phyloP scores from a whole-genome alignment of 2,888 invertebrate species.

The Xestia rhomboidea region DNA sequence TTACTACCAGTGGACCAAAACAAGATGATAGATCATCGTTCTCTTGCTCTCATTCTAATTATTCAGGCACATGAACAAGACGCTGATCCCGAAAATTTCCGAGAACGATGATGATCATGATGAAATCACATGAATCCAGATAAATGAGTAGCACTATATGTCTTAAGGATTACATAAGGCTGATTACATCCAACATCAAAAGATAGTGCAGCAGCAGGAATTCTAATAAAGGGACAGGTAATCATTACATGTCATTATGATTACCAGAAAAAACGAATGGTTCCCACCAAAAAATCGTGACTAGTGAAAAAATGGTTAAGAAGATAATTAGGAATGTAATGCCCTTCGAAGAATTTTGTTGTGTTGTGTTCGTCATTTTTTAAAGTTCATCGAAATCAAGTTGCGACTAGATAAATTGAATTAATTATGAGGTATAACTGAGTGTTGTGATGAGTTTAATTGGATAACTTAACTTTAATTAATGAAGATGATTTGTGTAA shows the following conservation, averaged over 20 bases:
- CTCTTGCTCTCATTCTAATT: neutral
- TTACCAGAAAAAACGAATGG: slow-evolving; percentile 67
- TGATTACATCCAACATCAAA: slow-evolving; percentile 40
- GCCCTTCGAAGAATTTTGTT: slow-evolving; percentile 63
- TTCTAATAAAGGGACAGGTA: slow-evolving; percentile 60
- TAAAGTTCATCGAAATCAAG: slow-evolving; percentile 46
- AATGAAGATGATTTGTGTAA: slow-evolving; percentile 13
- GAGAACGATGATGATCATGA: neutral
- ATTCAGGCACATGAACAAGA: neutral
- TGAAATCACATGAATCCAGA: neutral
- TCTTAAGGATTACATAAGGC: slow-evolving; percentile 39
- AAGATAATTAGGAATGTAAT: slow-evolving; percentile 70
- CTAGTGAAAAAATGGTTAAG: slow-evolving; percentile 68
- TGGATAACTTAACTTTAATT: slow-evolving; percentile 6
- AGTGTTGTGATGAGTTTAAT: slow-evolving; percentile 21
- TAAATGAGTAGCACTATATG: slow-evolving; percentile 19
- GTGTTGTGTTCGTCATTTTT: slow-evolving; percentile 53
- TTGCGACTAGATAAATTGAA: slow-evolving; percentile 45
- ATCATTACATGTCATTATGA: slow-evolving; percentile 74
- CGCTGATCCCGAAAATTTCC: neutral
- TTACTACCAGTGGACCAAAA: neutral
- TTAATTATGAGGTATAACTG: slow-evolving; percentile 39
- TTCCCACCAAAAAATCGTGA: slow-evolving; percentile 73
- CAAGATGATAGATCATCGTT: neutral
- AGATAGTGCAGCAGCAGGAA: slow-evolving; percentile 56